Percentiles rank a stretch among this genome's conserved stretches.
phyloP scores from a whole-genome alignment of 2,113 vertebrate species.

The Brienomyrus longianalis region DNA sequence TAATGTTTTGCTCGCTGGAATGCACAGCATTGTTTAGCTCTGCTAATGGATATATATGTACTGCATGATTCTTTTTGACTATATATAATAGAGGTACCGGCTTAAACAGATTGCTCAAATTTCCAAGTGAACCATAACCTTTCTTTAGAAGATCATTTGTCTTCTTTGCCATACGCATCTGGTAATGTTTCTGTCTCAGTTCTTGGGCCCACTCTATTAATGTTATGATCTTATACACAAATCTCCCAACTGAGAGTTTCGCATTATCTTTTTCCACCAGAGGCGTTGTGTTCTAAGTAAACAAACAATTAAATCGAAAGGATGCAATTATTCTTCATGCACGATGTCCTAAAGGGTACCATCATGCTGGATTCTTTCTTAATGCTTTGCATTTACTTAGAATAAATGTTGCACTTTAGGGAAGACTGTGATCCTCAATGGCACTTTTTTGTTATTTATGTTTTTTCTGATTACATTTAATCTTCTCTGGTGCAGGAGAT shows the following conservation, averaged over 20 bases:
- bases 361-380: background rate
- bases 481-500: background rate
- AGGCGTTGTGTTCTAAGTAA: slow-evolving; percentile 5
- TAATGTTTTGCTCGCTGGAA: background rate
- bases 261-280: background rate
- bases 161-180: background rate
- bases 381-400: background rate
- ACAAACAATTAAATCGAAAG: slow-evolving; percentile 1
- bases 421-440: background rate
- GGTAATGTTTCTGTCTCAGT: background rate
- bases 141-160: background rate
- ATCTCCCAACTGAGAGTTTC: background rate
- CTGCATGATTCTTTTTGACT: background rate
- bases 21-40: background rate
- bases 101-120: slow-evolving; percentile 6
- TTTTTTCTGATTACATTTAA: slow-evolving; percentile 4
- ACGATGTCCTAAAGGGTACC: slow-evolving; percentile 12
- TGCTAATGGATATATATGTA: background rate
- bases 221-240: background rate
- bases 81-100: background rate
- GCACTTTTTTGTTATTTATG: background rate
- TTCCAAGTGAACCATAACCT: slow-evolving; percentile 1
- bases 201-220: background rate
- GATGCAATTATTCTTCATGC: slow-evolving; percentile 12
- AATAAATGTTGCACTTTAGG: slow-evolving; percentile 5